Base-by-base conservation (phyloP, 2,113 vertebrate genomes). In the Pseudonaja textilis region DNA sequence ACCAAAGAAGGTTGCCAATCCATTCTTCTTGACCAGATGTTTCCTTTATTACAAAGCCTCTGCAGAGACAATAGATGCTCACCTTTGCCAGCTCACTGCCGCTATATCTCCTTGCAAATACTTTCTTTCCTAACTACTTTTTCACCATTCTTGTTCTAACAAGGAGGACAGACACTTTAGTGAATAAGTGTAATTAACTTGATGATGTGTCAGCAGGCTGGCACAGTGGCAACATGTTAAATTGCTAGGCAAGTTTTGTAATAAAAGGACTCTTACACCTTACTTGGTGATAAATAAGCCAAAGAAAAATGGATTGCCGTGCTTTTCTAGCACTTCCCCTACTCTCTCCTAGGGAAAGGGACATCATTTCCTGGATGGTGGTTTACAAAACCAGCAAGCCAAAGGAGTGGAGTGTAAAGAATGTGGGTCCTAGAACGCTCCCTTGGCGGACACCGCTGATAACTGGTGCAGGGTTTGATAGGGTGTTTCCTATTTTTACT, bases 1-100 rank as follows among this genome's bases (percentile, higher is more conserved):
- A 97, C 95, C 96, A 96, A 97, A 93, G 94, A 94, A 93, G 50
- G 85, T 61, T 18, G 89, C 95, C 95, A 96, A 96, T 95, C 91
- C 97, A 95, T 98, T 97, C 96, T 97, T 97, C 96, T 97, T 95
- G 97, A 97, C 97, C 97, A 97, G 94, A 97, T 52, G 29, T 97
- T 97, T 96, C 90, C 88, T 97, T 97, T 97, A 95, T 97, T 97
- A 96, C 96, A 97, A 96, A 97, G 95, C 95, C 94, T 94, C 91
- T 95, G 94, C 96, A 95, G 93, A 96, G 95, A 95, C 95, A 97
- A 95, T 96, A 96, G 96, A 97, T 96, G 94, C 96, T 97, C 91
- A 97, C 94, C 59, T 12, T 26, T 95, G 95, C 97, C 96, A 97
- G 93, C 34, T 86, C 89, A 89, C 94, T 94, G 93, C 94, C 93